These are phyloP conservation scores for Nezara viridula DNA, from an alignment of 2,888 invertebrate species.

Conservation along the genomic window DNA sequence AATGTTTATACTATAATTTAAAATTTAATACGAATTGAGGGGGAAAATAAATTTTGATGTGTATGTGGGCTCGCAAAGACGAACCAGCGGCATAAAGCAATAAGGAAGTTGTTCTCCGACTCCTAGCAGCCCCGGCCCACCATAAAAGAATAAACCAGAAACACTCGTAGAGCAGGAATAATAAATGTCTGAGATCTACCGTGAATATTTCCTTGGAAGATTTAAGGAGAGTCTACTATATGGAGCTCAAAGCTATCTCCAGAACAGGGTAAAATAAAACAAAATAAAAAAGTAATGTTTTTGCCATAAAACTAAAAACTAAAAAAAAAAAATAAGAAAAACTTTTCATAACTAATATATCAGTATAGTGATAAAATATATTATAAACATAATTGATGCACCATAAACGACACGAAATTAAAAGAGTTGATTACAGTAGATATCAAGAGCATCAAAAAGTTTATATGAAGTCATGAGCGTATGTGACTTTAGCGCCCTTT, in stretches of 20 bases:
- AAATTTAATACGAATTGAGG: background rate
- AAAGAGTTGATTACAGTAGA: too few species aligned
- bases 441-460: too few species aligned
- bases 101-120: background rate
- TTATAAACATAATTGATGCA: too few species aligned
- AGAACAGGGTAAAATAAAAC: background rate
- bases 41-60: background rate
- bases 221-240: background rate
- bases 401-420: too few species aligned
- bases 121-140: background rate
- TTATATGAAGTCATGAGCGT: too few species aligned
- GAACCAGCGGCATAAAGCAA: background rate
- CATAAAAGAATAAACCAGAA: constrained; percentile 2
- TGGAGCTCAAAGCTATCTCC: background rate
- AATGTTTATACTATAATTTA: too few species aligned
- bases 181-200: constrained; percentile 1
- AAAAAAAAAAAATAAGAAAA: too few species aligned
- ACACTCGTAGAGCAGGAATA: background rate
- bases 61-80: background rate
- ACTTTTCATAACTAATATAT: background rate
- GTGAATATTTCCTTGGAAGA: background rate
- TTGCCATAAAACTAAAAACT: background rate
- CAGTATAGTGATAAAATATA: background rate
- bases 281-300: background rate
- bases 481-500: too few species aligned